Evolutionary conservation across 2,888 invertebrate species (phyloP).

Genomic region (Neocrepidodera transversa): DNA sequence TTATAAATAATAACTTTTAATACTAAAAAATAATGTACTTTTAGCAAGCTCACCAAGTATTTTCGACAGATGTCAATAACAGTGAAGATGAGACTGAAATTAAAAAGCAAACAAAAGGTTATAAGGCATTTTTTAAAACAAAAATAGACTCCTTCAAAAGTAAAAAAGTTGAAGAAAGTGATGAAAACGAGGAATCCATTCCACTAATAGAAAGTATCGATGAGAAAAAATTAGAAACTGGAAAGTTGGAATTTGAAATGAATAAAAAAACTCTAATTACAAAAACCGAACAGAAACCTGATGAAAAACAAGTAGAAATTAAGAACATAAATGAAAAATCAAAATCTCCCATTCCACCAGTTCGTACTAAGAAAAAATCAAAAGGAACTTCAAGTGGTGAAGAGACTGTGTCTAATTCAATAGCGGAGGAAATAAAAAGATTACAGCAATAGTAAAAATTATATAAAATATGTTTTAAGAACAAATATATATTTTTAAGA

Average conservation of each 20-base stretch:
- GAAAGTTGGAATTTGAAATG: neutral
- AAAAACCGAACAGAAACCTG: neutral
- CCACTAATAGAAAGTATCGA: neutral
- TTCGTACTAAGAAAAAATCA: neutral
- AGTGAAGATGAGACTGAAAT: neutral
- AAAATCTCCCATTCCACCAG: neutral
- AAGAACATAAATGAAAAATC: neutral
- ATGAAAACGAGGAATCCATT: neutral
- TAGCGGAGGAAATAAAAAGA: slow-evolving; percentile 24
- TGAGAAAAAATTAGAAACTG: neutral
- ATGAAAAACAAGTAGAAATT: neutral
- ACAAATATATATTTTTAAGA: slow-evolving; percentile 18
- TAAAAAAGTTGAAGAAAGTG: neutral
- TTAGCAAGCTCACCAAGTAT: neutral
- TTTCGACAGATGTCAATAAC: neutral
- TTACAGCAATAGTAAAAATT: slow-evolving; percentile 22
- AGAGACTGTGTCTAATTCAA: slow-evolving; percentile 4
- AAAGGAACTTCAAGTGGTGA: neutral
- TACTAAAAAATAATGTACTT: neutral
- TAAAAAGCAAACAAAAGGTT: neutral
- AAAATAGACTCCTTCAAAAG: neutral
- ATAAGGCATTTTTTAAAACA: neutral
- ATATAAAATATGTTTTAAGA: slow-evolving; percentile 23
- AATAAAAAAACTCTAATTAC: neutral
- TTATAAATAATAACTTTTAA: neutral